These are phyloP conservation scores for Aelia acuminata DNA, from an alignment of 2,888 invertebrate genomes.

Conservation along the genomic window DNA sequence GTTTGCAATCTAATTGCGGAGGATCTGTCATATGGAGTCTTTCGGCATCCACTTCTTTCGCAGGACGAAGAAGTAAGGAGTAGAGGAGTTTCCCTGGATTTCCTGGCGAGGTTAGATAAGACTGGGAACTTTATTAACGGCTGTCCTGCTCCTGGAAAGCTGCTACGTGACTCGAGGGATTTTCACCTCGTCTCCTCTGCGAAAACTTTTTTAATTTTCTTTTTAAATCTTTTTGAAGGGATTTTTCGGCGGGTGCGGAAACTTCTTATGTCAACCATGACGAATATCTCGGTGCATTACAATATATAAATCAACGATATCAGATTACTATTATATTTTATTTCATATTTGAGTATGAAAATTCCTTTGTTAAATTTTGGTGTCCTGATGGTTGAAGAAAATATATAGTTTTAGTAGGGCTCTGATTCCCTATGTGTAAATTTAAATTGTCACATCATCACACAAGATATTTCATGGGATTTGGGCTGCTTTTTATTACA, in stretches of 20 bases:
- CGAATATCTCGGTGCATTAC: no score
- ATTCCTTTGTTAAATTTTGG: no score
- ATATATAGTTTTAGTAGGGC: no score
- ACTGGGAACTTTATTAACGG: conserved; percentile 43
- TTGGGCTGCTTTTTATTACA: no score
- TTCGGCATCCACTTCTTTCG: conserved; percentile 22
- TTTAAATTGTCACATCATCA: no score
- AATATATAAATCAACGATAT: neutral
- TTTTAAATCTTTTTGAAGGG: neutral
- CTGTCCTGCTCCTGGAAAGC: conserved; percentile 20
- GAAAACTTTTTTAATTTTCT: conserved; percentile 13
- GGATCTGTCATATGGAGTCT: conserved; percentile 31
- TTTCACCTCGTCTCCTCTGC: conserved; percentile 12
- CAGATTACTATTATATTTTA: neutral
- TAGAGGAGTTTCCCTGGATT: conserved; percentile 17
- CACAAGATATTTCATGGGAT: no score
- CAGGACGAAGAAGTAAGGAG: neutral
- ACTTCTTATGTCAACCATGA: neutral
- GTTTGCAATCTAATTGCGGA: neutral
- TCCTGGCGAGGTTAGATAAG: conserved; percentile 9
- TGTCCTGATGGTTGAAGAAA: no score
- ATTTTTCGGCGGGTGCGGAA: conserved; percentile 33
- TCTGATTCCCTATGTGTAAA: no score
- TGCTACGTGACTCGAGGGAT: conserved; percentile 30
- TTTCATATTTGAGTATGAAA: no score